phyloP scores from a whole-genome alignment of 2,113 vertebrate species.

The Poicephalus gulielmi region DNA sequence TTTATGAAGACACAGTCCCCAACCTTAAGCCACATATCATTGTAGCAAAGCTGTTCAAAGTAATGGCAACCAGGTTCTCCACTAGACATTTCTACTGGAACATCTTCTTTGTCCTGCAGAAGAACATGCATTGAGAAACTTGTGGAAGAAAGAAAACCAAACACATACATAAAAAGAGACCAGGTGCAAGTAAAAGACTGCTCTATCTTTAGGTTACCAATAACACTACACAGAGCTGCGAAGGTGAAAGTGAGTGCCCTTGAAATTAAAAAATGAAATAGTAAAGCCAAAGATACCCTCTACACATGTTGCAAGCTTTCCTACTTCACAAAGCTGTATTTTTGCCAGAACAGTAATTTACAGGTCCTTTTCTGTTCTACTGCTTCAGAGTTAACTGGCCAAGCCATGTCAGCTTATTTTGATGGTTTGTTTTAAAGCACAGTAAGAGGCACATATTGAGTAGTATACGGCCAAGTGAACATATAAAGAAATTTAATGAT shows the following conservation, averaged over 20 bases:
- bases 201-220: not conserved
- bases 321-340: not conserved
- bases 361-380: not conserved
- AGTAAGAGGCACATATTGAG: not conserved
- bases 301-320: not conserved
- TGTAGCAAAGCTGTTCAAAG: slow-evolving; percentile 95
- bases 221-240: not conserved
- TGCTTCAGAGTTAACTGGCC: not conserved
- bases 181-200: not conserved
- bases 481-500: not conserved
- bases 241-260: not conserved
- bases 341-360: not conserved
- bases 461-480: not conserved
- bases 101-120: slow-evolving; percentile 92
- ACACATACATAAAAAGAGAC: not conserved
- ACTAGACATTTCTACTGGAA: slow-evolving; percentile 91
- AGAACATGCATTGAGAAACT: not conserved
- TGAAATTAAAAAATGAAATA: not conserved
- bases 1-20: slow-evolving; percentile 96
- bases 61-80: slow-evolving; percentile 96
- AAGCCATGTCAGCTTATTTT: not conserved
- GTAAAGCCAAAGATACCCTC: not conserved
- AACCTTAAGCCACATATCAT: slow-evolving; percentile 94
- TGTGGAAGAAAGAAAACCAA: not conserved
- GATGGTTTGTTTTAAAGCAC: not conserved